phyloP scores from a whole-genome alignment of 2,888 invertebrate genomes.

The Meandrusa payeni region DNA sequence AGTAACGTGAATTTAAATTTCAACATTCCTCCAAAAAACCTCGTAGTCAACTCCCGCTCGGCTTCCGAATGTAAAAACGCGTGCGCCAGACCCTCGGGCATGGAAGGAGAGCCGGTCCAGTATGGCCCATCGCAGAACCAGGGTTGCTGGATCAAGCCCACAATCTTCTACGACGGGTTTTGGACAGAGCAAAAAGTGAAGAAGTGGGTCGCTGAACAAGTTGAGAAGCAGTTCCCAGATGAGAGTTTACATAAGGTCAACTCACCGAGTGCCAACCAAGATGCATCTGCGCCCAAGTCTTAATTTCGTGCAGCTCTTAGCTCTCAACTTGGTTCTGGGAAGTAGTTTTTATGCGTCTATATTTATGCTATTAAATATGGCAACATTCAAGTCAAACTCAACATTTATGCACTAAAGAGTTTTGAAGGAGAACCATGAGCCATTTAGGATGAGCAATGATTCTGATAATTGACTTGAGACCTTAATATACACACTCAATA shows the following conservation, averaged over 20 bases:
- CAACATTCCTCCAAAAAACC: constrained; percentile 65
- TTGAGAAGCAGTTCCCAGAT: constrained; percentile 71
- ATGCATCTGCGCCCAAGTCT: constrained; percentile 33
- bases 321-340: too few species aligned
- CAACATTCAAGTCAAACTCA: too few species aligned
- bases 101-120: constrained; percentile 46
- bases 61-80: constrained; percentile 53
- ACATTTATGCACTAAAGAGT: too few species aligned
- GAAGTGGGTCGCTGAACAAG: constrained; percentile 76
- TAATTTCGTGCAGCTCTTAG: too few species aligned
- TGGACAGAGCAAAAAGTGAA: constrained; percentile 79
- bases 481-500: too few species aligned
- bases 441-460: too few species aligned
- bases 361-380: too few species aligned
- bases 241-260: constrained; percentile 41
- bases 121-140: constrained; percentile 49
- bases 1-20: constrained; percentile 68
- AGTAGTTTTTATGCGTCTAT: too few species aligned
- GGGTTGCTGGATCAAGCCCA: constrained; percentile 74
- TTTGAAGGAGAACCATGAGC: too few species aligned
- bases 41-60: constrained; percentile 57
- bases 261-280: constrained; percentile 36
- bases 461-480: too few species aligned
- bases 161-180: constrained; percentile 76
- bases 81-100: constrained; percentile 34